Evolutionary conservation across 2,113 vertebrate species (phyloP).

Genomic region (Orientallactaga bullata): DNA sequence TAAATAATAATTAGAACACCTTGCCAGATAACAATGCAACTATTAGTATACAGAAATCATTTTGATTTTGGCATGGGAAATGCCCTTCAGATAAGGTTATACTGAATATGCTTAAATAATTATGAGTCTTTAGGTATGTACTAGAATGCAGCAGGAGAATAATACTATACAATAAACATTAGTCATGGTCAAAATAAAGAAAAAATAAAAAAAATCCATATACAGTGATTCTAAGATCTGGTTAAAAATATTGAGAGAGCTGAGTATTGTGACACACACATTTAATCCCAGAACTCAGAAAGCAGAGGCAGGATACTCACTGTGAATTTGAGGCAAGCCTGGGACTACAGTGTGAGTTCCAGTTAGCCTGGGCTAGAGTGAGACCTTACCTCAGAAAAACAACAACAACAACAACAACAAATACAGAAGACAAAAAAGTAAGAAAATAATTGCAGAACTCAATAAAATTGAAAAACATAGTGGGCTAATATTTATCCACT

Average conservation of each 20-base stretch:
- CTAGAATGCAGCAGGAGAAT: background rate
- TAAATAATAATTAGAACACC: background rate
- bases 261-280: too few species aligned
- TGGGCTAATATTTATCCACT: background rate
- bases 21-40: background rate
- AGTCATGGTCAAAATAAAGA: background rate
- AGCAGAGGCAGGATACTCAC: too few species aligned
- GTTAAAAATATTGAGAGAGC: too few species aligned
- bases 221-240: too few species aligned
- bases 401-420: too few species aligned
- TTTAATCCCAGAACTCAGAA: too few species aligned
- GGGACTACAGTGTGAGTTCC: too few species aligned
- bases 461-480: background rate
- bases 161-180: background rate
- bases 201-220: too few species aligned
- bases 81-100: background rate
- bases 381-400: background rate
- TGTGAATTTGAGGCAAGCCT: too few species aligned
- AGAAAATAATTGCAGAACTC: too few species aligned
- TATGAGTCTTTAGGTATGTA: background rate
- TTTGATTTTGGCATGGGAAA: background rate
- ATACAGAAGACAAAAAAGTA: too few species aligned
- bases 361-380: background rate
- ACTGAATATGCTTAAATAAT: conserved; percentile 2
- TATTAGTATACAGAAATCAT: background rate